Conservation (phyloP, 2,113 vertebrate genomes). For the Takifugu bimaculatus region DNA sequence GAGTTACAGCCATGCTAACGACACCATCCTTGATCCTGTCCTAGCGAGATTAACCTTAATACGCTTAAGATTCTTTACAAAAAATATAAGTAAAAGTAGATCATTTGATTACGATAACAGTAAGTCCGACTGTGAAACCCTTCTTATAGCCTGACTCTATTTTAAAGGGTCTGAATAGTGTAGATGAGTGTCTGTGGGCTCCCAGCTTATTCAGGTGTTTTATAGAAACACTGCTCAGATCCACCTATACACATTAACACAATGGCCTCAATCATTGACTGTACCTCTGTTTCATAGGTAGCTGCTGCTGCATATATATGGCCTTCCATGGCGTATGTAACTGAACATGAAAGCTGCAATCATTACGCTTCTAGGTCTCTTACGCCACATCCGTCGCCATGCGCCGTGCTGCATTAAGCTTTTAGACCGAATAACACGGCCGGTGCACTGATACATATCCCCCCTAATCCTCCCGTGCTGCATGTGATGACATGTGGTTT, state of each 20-base stretch:
- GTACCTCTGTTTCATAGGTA: slow-evolving; percentile 40
- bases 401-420: slow-evolving; percentile 2
- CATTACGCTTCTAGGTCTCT: slow-evolving; percentile 16
- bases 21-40: no score
- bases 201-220: slow-evolving; percentile 52
- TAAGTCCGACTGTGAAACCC: not conserved
- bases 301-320: slow-evolving; percentile 14
- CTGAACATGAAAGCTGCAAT: slow-evolving; percentile 11
- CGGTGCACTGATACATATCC: slow-evolving; percentile 29
- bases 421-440: slow-evolving; percentile 15
- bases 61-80: no score
- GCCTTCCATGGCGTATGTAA: slow-evolving; percentile 6
- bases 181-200: slow-evolving; percentile 29
- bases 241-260: slow-evolving; percentile 58
- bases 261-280: slow-evolving; percentile 62
- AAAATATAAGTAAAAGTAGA: no score
- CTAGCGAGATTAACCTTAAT: no score
- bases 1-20: no score
- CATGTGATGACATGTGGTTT: slow-evolving; percentile 10
- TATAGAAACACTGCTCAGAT: slow-evolving; percentile 58
- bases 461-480: slow-evolving; percentile 34
- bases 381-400: not conserved
- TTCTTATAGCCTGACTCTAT: slow-evolving; percentile 2
- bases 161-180: not conserved
- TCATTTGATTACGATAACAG: not conserved